Conservation (phyloP, 2,797 vertebrate species). For the Hypotaenidia philippensis region DNA sequence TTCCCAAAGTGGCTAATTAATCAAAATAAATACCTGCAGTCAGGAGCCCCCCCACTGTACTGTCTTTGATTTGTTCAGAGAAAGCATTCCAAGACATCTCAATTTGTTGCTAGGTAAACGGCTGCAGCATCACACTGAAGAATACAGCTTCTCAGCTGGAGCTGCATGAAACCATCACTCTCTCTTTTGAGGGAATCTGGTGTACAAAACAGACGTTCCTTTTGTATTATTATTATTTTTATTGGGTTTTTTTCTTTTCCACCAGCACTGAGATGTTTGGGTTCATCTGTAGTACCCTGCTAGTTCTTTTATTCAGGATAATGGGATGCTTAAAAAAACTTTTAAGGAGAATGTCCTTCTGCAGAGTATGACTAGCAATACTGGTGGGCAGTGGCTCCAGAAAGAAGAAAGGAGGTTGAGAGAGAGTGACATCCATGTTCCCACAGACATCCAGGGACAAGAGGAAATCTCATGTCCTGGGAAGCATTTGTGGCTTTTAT, state of each 20-base stretch:
- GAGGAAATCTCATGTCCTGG: neutral
- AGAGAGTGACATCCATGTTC: neutral
- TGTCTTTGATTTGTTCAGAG: neutral
- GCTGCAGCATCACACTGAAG: neutral
- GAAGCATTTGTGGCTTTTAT: neutral
- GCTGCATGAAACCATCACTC: neutral
- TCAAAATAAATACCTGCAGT: constrained; percentile 56
- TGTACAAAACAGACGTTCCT: neutral
- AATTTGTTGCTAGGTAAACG: constrained; percentile 24
- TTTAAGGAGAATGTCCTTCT: neutral
- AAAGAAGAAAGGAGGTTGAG: neutral
- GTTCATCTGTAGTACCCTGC: neutral
- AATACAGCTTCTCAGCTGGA: neutral
- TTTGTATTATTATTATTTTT: neutral
- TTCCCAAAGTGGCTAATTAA: constrained; percentile 50
- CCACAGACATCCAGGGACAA: neutral
- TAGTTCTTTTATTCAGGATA: neutral
- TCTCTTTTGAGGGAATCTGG: neutral
- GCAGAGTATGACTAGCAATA: neutral
- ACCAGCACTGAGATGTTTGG: neutral
- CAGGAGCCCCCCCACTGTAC: neutral
- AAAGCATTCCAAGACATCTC: constrained; percentile 18
- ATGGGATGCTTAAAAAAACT: neutral
- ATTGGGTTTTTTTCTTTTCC: neutral
- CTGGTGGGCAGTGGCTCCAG: neutral